Conservation (phyloP, 2,113 vertebrate genomes). For the Pelobates fuscus region DNA sequence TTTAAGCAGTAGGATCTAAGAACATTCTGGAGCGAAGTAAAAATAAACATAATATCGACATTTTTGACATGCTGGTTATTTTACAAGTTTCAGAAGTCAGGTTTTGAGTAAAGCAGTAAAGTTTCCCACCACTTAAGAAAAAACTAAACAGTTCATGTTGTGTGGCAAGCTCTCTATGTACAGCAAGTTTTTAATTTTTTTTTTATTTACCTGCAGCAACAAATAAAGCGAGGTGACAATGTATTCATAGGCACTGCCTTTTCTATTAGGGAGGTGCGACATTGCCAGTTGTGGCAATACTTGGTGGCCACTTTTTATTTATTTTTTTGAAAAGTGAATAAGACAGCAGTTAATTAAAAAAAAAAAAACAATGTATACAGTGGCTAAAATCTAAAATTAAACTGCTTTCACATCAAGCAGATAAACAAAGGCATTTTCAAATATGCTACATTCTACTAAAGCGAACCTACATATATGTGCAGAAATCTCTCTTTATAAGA, state of each 20-base stretch:
- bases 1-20: slow-evolving; percentile 19
- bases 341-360: background rate
- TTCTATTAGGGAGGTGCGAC: background rate
- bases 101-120: slow-evolving; percentile 27
- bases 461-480: no score
- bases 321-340: background rate
- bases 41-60: background rate
- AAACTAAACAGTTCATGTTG: background rate
- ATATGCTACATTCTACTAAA: no score
- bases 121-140: slow-evolving; percentile 6
- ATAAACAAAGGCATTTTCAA: no score
- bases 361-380: background rate
- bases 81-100: slow-evolving; percentile 29
- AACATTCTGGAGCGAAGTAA: background rate
- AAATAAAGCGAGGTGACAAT: background rate
- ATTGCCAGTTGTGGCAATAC: background rate
- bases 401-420: no score
- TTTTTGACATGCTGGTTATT: slow-evolving; percentile 39
- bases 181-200: background rate
- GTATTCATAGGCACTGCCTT: slow-evolving; percentile 22
- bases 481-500: no score
- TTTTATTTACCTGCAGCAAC: slow-evolving; percentile 22
- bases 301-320: background rate
- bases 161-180: slow-evolving; percentile 20
- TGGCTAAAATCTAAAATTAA: background rate